Percentiles rank a stretch among this genome's conserved stretches.
These are phyloP conservation scores for Amorpha juglandis DNA, from an alignment of 2,888 invertebrate genomes.

Conservation along the genomic window DNA sequence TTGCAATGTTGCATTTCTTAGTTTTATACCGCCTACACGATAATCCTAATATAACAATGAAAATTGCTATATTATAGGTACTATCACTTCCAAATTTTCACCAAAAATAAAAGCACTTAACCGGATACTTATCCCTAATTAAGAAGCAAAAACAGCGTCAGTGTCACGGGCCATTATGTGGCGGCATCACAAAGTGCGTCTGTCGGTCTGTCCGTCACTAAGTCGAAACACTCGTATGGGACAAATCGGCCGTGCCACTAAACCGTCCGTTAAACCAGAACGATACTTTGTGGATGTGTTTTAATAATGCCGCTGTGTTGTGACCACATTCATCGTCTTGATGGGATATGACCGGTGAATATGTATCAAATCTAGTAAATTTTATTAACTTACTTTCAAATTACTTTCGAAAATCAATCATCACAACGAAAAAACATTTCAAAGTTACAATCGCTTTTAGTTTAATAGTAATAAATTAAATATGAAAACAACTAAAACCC, in stretches of 20 bases:
- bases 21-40: too few relatives aligned
- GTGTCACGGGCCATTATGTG: constrained; percentile 69
- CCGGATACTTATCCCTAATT: constrained; percentile 79
- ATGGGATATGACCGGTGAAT: not conserved
- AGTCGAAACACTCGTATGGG: constrained; percentile 43
- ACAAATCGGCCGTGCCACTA: constrained; percentile 66
- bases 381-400: not conserved
- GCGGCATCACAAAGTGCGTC: constrained; percentile 56
- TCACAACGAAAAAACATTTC: not conserved
- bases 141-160: constrained; percentile 70
- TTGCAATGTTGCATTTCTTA: too few relatives aligned
- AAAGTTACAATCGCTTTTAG: not conserved
- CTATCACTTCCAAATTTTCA: not conserved
- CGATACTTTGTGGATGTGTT: constrained; percentile 59
- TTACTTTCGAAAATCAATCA: not conserved
- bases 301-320: constrained; percentile 37
- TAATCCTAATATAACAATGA: not conserved
- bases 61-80: not conserved
- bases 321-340: not conserved
- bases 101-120: constrained; percentile 43
- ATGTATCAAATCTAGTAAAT: not conserved
- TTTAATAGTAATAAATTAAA: not conserved
- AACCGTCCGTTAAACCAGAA: constrained; percentile 70
- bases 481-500: not conserved
- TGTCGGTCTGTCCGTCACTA: constrained; percentile 54